Conservation (phyloP, 2,888 invertebrate genomes). For the Molorchus minor region DNA sequence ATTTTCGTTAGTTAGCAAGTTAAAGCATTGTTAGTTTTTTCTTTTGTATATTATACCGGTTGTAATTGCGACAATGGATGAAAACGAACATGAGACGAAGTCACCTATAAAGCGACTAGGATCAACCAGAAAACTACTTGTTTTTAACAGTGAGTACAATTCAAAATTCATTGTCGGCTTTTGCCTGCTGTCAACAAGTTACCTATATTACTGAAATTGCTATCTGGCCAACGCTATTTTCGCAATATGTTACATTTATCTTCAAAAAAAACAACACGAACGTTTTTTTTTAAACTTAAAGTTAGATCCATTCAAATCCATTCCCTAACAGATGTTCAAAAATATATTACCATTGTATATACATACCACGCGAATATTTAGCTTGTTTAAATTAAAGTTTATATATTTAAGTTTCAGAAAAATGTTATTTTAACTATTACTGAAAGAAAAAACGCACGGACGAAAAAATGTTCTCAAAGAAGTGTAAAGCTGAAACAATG, state of each 20-base stretch:
- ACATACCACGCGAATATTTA: no score
- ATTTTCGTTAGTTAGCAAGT: constrained; percentile 24
- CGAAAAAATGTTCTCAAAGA: no score
- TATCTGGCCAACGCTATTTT: not conserved
- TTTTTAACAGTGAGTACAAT: constrained; percentile 77
- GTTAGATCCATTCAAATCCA: no score
- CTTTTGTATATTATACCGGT: constrained; percentile 16
- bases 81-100: constrained; percentile 78
- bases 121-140: constrained; percentile 80
- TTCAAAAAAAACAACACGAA: no score
- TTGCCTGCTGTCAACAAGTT: constrained; percentile 13
- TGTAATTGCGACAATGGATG: constrained; percentile 67
- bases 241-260: constrained; percentile 2
- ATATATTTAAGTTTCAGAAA: no score
- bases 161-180: constrained; percentile 13
- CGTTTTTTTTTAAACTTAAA: no score
- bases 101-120: constrained; percentile 84
- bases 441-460: no score
- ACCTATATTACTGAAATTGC: constrained; percentile 1
- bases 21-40: constrained; percentile 21
- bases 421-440: no score
- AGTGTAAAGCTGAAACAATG: constrained; percentile 4
- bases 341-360: no score
- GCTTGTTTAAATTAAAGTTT: no score
- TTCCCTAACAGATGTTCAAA: no score